Evolutionary conservation across 1,140 invertebrate species (phyloP).

Genomic region (Pseudomyrmex flavicornis): DNA sequence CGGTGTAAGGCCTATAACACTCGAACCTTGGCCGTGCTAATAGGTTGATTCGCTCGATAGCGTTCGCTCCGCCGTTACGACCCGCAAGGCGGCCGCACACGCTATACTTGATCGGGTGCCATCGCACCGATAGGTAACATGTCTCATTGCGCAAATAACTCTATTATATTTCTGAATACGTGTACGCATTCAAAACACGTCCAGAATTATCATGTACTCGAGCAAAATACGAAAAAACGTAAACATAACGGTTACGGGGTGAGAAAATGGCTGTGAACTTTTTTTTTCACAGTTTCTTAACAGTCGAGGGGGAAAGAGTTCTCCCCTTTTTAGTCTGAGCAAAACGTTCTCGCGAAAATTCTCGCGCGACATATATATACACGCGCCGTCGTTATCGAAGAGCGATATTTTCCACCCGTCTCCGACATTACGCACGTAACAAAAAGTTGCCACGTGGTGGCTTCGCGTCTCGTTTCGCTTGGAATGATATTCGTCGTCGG

Average conservation of each 20-base stretch:
- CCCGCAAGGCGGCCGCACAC: not conserved
- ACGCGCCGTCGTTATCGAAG: not conserved
- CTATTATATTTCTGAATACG: not conserved
- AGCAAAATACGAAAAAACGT: too few relatives aligned
- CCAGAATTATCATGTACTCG: too few relatives aligned
- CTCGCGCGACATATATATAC: too few relatives aligned
- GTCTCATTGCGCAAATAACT: not conserved
- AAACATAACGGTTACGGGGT: not conserved
- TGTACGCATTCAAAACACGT: too few relatives aligned
- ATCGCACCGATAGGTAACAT: too few relatives aligned
- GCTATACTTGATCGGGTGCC: conserved; percentile 21
- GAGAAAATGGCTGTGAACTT: not conserved
- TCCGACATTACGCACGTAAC: not conserved
- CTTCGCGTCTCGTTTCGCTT: not conserved
- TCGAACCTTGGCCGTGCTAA: conserved; percentile 83
- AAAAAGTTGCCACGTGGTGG: conserved; percentile 19
- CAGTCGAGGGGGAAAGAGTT: not conserved
- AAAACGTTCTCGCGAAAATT: not conserved
- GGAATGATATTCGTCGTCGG: conserved; percentile 24
- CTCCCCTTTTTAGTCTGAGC: not conserved
- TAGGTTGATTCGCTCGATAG: conserved; percentile 80
- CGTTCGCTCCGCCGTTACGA: conserved; percentile 21
- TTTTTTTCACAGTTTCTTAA: too few relatives aligned
- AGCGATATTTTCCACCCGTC: not conserved
- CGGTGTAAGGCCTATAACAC: conserved; percentile 76